Evolutionary conservation across 2,113 vertebrate species (phyloP), one percentile per base, ranked within the genome.

Genomic region (Cervus canadensis): DNA sequence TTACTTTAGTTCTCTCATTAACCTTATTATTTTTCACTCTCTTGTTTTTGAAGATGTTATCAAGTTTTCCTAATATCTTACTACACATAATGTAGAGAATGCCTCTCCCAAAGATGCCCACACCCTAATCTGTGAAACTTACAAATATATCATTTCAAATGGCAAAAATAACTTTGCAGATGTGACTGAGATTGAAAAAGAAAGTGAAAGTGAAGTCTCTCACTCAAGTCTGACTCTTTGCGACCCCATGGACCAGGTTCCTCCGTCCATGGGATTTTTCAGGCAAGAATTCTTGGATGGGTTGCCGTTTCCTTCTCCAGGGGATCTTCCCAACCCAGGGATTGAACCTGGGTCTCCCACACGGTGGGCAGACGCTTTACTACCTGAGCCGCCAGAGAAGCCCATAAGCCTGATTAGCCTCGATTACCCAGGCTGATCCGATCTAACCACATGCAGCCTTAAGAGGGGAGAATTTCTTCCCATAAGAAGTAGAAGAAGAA

Each of bases 141-240:
- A 78, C 6, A 40, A 88, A 23, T 50, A 43, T 16, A 6, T 95
- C 26, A 48, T 33, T 76, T 45, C 81, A 82, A 88, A 64, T 13
- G 12, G 5, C 9, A 76, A 74, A 28, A 12, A 4, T 48, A 43
- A 62, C 12, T 74, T 52, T 83, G 74, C 16, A 56, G 45, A 48
- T 16, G 1, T 12, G 33, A 84, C 36, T 57, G 60, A 64, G 7
- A 14, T 67, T 36, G 64, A 36, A 36, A 67, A 21, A 21, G 64
- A 67, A 40, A 40, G 67, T 12, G n/a, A 71, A 36, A 71, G 2
- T 71, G 67, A 71, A 71, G 67, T 40, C 2, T 0, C 10, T 71
- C n/a, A 1, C 0, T 40, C 3, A 5, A 23, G n/a, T 71, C n/a
- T 0, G 19, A 71, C 9, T 36, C n/a, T 71, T 36, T 6, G 64